Conservation (phyloP, 2,888 invertebrate genomes). For the Coleophora flavipennella region DNA sequence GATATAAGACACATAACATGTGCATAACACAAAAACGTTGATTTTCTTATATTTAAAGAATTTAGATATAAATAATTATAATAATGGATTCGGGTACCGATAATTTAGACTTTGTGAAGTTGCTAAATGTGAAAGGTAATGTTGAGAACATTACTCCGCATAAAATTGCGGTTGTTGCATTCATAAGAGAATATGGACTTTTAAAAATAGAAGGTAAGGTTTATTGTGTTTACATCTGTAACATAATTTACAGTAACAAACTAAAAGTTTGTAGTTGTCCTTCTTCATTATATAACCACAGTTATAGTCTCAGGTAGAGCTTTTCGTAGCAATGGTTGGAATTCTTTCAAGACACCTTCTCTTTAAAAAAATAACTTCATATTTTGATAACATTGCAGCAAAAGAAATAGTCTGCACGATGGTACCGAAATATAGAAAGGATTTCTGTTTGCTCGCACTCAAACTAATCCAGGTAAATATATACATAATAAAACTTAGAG, state of each 20-base stretch:
- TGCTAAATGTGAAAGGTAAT: slow-evolving; percentile 52
- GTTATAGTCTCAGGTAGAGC: too few relatives aligned
- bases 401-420: slow-evolving; percentile 62
- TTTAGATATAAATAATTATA: too few relatives aligned
- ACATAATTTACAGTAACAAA: background rate
- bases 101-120: slow-evolving; percentile 49
- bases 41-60: too few relatives aligned
- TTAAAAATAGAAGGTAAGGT: slow-evolving; percentile 65
- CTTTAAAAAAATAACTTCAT: slow-evolving; percentile 1
- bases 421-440: slow-evolving; percentile 77
- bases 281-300: too few relatives aligned
- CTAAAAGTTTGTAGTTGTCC: too few relatives aligned
- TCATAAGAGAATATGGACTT: slow-evolving; percentile 82
- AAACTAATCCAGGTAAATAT: slow-evolving; percentile 80
- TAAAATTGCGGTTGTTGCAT: slow-evolving; percentile 82
- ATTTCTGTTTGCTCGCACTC: slow-evolving; percentile 85
- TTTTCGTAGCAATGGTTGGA: too few relatives aligned
- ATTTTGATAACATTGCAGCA: slow-evolving; percentile 45
- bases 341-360: too few relatives aligned
- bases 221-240: background rate
- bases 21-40: too few relatives aligned
- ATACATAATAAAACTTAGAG: background rate
- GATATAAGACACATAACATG: too few relatives aligned
- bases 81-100: slow-evolving; percentile 48
- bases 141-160: slow-evolving; percentile 83